Conservation (phyloP, 2,797 vertebrate genomes). For the Tadarida brasiliensis region DNA sequence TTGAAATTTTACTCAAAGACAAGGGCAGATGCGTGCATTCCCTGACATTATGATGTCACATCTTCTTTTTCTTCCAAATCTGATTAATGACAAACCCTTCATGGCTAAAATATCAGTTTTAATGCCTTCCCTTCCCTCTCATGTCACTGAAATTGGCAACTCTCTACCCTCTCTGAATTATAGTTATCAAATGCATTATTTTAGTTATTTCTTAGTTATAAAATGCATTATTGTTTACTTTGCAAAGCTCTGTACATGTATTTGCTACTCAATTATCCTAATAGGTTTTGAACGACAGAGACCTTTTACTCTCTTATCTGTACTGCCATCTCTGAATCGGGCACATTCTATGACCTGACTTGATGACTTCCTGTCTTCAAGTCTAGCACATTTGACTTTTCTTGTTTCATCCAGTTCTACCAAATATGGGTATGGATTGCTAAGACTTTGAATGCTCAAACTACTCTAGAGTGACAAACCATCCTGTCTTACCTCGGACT, state of each 20-base stretch:
- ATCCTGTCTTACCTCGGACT: background rate
- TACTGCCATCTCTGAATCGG: background rate
- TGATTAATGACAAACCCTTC: background rate
- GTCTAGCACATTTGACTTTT: background rate
- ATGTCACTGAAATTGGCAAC: background rate
- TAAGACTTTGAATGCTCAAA: background rate
- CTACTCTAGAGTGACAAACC: background rate
- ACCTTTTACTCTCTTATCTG: background rate
- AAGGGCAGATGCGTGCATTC: accelerated
- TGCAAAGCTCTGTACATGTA: background rate
- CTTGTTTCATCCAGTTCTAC: background rate
- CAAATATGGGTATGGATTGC: background rate
- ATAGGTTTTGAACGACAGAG: background rate
- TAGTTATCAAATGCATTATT: background rate
- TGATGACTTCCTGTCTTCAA: background rate
- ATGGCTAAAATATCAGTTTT: background rate
- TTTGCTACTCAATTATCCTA: background rate
- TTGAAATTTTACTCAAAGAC: background rate
- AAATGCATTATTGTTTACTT: background rate
- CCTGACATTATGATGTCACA: background rate
- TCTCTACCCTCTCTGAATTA: background rate
- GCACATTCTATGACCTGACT: background rate
- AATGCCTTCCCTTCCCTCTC: background rate
- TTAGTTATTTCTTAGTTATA: background rate
- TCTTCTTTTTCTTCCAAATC: background rate